A percentile compares a stretch with the other conserved stretches of the same genome.
phyloP scores from a whole-genome alignment of 2,113 vertebrate species.

The Platycercus adscitus region DNA sequence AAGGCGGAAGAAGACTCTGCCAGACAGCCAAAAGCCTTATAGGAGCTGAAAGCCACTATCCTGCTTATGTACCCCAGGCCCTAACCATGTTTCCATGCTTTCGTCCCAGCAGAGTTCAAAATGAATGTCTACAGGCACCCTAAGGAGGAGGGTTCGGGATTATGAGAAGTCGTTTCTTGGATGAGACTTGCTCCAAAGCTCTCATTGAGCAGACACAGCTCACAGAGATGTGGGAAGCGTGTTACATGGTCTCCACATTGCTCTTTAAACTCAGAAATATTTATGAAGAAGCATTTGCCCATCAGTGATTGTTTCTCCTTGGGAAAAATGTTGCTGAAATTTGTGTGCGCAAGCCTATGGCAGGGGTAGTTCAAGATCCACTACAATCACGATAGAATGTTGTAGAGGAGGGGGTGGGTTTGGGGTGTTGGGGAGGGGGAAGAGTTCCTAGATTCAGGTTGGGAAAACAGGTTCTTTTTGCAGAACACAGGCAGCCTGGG shows the following conservation, averaged over 20 bases:
- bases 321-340: not conserved
- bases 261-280: not conserved
- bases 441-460: not conserved
- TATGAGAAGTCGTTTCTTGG: not conserved
- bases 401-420: not conserved
- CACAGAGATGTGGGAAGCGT: not conserved
- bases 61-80: not conserved
- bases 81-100: not conserved
- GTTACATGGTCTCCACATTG: not conserved
- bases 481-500: not conserved
- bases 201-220: not conserved
- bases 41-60: not conserved
- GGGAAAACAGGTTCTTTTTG: not conserved
- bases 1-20: not conserved
- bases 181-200: not conserved
- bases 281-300: not conserved
- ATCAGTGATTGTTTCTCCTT: not conserved
- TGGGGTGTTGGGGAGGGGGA: rapidly evolving
- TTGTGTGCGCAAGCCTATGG: not conserved
- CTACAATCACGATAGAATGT: not conserved
- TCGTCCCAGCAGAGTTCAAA: not conserved
- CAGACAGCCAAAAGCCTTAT: not conserved
- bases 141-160: not conserved
- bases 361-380: not conserved
- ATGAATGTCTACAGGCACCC: not conserved